Evolutionary conservation across 2,888 invertebrate genomes (phyloP), one percentile per base, ranked within the genome.

Genomic region (Pimpla rufipes): DNA sequence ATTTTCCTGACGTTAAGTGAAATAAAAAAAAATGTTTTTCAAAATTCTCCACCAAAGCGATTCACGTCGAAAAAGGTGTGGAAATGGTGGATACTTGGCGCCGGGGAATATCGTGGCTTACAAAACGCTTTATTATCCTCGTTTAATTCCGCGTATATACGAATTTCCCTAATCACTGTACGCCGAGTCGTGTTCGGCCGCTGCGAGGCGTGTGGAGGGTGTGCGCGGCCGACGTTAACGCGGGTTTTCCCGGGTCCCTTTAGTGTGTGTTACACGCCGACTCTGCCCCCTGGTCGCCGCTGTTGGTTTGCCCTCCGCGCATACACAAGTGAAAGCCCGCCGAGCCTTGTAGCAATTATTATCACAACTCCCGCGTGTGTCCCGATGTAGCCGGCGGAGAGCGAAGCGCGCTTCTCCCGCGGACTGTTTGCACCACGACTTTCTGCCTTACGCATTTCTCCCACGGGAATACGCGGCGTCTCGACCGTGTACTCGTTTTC

Each of bases 81-180:
- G 10, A 37, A 16, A 62, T 50, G 35, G 62, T n/a, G n/a, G 62
- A 37, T 71, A 18, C 62, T 64, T 55, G 2, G 62, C 23, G 8
- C 42, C 47, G 40, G 23, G n/a, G 47, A 45, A 23, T n/a, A 70
- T 64, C 21, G 18, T 35, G 8, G 45, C 13, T 66, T 42, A 13
- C 59, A 42, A 70, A 76, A 76, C 37, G 76, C 59, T 76, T 83
- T 67, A 67, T 83, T 73, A 71, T 79, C 13, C 67, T 35, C 10
- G 66, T 23, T 79, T 83, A 85, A 85, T 85, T 84, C 73, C 59
- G 64, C 76, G 79, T 83, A 81, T 83, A 81, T 76, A 62, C 37
- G 81, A 85, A 83, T 85, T 86, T 84, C 73, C 79, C 84, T 86
- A 84, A 85, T 84, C 84, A 86, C 84, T 79, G 70, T 59, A 59